A percentile compares a stretch with the other conserved stretches of the same genome.
These are phyloP conservation scores for Ceratina australensis DNA, from an alignment of 1,140 invertebrate genomes.

Conservation along the genomic window DNA sequence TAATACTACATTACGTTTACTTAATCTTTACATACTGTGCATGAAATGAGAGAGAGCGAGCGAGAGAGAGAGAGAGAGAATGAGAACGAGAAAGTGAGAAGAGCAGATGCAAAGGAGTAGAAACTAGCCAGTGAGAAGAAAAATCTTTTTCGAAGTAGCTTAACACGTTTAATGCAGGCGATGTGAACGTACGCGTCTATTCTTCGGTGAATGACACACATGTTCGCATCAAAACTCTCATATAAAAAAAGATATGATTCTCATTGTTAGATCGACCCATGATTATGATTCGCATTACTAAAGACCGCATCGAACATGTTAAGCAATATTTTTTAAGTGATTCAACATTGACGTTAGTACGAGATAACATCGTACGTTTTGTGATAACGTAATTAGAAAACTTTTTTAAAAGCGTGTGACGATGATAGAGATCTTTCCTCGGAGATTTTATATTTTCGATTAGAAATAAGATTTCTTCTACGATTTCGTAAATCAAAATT, in stretches of 20 bases:
- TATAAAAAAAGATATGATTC: too few species aligned
- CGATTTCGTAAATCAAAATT: conserved; percentile 45
- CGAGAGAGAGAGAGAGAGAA: background rate
- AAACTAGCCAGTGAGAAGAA: conserved; percentile 20
- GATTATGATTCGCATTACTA: too few species aligned
- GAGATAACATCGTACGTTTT: conserved; percentile 45
- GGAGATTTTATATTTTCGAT: conserved; percentile 54
- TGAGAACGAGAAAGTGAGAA: background rate
- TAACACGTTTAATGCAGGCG: background rate
- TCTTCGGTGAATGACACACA: too few species aligned
- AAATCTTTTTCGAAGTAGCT: conserved; percentile 42
- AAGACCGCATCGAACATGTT: too few species aligned
- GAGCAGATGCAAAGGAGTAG: background rate
- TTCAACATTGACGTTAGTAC: conserved; percentile 36
- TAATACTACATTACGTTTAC: conserved; percentile 53
- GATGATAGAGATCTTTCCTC: conserved; percentile 50
- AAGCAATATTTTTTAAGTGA: conserved; percentile 56
- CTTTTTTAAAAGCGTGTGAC: conserved; percentile 39
- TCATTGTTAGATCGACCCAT: too few species aligned
- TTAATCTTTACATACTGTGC: conserved; percentile 39
- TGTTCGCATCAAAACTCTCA: too few species aligned
- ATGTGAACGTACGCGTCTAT: too few species aligned
- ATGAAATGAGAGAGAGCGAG: conserved; percentile 23
- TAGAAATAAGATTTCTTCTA: conserved; percentile 61
- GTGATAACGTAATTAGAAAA: conserved; percentile 54